These are phyloP conservation scores for Argyresthia albistria DNA, from an alignment of 2,888 invertebrate genomes.

Conservation along the genomic window DNA sequence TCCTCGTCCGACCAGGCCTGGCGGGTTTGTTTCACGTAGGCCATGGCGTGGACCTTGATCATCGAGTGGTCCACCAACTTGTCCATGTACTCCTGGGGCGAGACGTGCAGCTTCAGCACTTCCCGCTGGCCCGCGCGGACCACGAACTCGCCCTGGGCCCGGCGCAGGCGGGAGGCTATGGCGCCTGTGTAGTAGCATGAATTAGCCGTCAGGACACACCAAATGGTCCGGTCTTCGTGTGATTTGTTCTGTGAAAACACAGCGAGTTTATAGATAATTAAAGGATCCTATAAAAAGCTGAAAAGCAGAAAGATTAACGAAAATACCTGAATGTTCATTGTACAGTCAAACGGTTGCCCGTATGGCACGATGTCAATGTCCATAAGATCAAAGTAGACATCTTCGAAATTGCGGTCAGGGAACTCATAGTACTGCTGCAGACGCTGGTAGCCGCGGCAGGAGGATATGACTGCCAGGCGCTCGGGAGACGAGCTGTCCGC, in stretches of 20 bases:
- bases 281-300: neutral
- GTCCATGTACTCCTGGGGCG: conserved; percentile 78
- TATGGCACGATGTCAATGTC: conserved; percentile 77
- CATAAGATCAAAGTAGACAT: conserved; percentile 76
- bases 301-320: neutral
- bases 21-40: conserved; percentile 79
- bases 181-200: conserved; percentile 81
- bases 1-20: conserved; percentile 84
- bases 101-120: conserved; percentile 73
- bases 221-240: conserved; percentile 74
- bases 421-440: conserved; percentile 75
- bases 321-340: conserved; percentile 75
- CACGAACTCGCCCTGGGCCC: conserved; percentile 73
- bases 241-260: conserved; percentile 69
- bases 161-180: conserved; percentile 74
- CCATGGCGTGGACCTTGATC: conserved; percentile 81
- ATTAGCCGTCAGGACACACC: conserved; percentile 74
- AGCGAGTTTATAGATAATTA: no score
- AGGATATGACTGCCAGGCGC: conserved; percentile 76
- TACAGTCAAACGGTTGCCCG: conserved; percentile 77
- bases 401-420: conserved; percentile 71
- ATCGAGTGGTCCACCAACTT: conserved; percentile 79
- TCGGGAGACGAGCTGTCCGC: conserved; percentile 76
- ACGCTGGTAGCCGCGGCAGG: conserved; percentile 75
- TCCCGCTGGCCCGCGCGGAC: conserved; percentile 76